These are phyloP conservation scores for Cuculus canorus DNA, from an alignment of 2,797 vertebrate species.

Conservation along the genomic window DNA sequence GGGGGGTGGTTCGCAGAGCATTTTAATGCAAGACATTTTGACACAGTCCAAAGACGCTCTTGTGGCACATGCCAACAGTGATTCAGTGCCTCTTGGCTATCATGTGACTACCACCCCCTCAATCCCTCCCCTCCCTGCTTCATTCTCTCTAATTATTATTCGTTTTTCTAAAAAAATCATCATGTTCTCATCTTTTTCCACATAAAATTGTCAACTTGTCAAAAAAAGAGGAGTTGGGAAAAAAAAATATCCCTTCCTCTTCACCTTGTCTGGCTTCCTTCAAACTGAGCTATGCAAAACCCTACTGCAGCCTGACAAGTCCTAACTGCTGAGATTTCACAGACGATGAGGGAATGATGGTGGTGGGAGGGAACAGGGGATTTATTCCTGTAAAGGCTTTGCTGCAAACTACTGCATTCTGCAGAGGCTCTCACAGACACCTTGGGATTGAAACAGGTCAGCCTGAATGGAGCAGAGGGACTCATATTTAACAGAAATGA, in stretches of 20 bases:
- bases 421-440: not conserved
- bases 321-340: slow-evolving; percentile 73
- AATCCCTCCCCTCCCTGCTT: not conserved
- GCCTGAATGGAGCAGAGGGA: not conserved
- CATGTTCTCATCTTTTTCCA: not conserved
- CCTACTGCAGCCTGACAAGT: slow-evolving; percentile 69
- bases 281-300: slow-evolving; percentile 48
- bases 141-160: not conserved
- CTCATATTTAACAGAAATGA: not conserved
- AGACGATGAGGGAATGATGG: slow-evolving; percentile 55
- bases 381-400: not conserved
- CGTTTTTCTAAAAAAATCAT: not conserved
- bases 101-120: not conserved
- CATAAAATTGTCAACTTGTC: slow-evolving; percentile 56
- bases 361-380: not conserved
- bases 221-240: slow-evolving; percentile 45
- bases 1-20: not conserved
- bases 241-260: slow-evolving; percentile 56
- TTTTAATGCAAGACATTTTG: slow-evolving; percentile 3
- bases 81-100: slow-evolving; percentile 28
- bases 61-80: slow-evolving; percentile 3
- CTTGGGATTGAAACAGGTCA: not conserved
- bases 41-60: not conserved
- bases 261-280: slow-evolving; percentile 66
- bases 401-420: not conserved